Base-by-base conservation (phyloP, 2,797 vertebrate species). In the Anabas testudineus region DNA sequence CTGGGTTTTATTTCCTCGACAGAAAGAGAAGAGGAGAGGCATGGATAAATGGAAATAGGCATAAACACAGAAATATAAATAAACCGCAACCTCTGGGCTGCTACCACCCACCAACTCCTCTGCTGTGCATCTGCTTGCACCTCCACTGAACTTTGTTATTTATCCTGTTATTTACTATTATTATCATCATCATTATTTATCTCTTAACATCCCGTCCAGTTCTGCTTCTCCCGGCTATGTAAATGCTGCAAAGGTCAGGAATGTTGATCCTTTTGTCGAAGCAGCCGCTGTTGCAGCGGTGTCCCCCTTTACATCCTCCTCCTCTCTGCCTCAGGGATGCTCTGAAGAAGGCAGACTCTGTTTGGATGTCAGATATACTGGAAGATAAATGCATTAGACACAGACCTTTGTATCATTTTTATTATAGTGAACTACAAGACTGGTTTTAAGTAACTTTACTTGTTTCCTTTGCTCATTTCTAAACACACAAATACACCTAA, bases 11-110 rank as follows among this genome's bases (percentile, higher is more conserved):
- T 88, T 86, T 90, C 78, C 51, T 68, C 3, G 61, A 82, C 61
- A 82, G 60, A 74, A 78, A 66, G 57, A 21, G 67, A 51, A 26
- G 32, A 48, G n/a, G 39, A 46, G 32, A 16, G 16, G 32, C 32
- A 36, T 57, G 48, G 43, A 80, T 67, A 51, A 72, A 71, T 73
- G 53, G 60, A 87, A 81, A 81, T 80, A 61, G 54, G 66, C 53
- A 66, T 80, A 81, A 90, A 81, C 78, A 87, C 73, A 53, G 68
- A 82, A 78, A 78, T 82, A 89, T 80, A 87, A 92, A 92, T 88
- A 91, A 89, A 84, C 78, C 52, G 49, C 71, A 85, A 83, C 80
- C 86, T 86, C 88, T 81, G 36, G 87, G 90, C 73, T 78, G 71
- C 77, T 30, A 51, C 71, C 87, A 67, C 86, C 88, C 80, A 88